Base-by-base conservation (phyloP, 2,888 invertebrate species). In the Orthosia gothica region DNA sequence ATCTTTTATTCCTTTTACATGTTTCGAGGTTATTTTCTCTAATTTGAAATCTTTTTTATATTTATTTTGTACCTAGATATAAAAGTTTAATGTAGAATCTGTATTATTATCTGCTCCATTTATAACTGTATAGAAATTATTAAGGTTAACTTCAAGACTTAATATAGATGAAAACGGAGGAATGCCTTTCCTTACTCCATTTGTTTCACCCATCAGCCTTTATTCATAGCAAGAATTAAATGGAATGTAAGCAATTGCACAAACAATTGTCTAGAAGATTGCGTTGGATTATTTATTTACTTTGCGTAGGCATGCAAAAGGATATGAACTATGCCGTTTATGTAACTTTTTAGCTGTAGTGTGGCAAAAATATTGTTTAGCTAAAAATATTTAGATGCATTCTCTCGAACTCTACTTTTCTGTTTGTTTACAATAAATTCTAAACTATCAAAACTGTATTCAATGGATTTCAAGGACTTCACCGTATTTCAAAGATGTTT, bases 141-240 rank as follows among this genome's bases (percentile, higher is more conserved):
- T 20, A 18, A 58, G 4, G 16, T 9, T 57, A 23, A 32, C 11
- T 75, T 47, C 11, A 49, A 50, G 55, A 64, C 16, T 77, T 50
- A 62, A 66, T 73, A 79, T 40, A 76, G 52, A 77, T 45, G 32
- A 61, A 50, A 72, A 26, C 26, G 40, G 54, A 65, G 45, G 59
- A 59, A 76, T 72, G 40, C 16, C 26, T 50, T 61, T 72, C 59
- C 15, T 63, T 59, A 70, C 32, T 68, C 26, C 50, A 54, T 82
- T 82, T 74, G 45, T 58, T 68, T 74, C 49, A 52, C 26, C 15
- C 45, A 55, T 79, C 54, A 74, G 26, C 11, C 12, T 67, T 74
- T 74, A 79, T 68, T 68, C 77, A 77, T 66, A 23, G 61, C 63
- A 40, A 40, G 45, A 45, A 77, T 49, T 78, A 81, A 79, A 79